Evolutionary conservation across 2,113 vertebrate species (phyloP).

Genomic region (Bothrops jararaca): DNA sequence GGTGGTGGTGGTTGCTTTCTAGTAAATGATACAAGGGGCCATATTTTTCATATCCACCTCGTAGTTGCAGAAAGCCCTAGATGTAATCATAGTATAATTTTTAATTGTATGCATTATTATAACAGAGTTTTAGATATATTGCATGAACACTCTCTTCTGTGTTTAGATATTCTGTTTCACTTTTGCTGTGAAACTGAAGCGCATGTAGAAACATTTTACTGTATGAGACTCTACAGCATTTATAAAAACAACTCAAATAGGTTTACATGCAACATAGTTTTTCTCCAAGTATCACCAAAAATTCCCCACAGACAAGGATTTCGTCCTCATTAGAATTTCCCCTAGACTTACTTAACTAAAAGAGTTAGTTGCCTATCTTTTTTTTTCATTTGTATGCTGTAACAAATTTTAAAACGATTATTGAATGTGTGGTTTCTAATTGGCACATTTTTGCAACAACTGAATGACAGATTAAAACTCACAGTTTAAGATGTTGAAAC

Average conservation of each 20-base stretch:
- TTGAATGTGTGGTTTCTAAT: slow-evolving; percentile 61
- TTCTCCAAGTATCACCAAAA: slow-evolving; percentile 91
- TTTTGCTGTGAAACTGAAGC: slow-evolving; percentile 98
- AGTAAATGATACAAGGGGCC: slow-evolving; percentile 66
- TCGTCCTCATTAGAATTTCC: slow-evolving; percentile 83
- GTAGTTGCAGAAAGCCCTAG: slow-evolving; percentile 74
- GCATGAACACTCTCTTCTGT: slow-evolving; percentile 96
- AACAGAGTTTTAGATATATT: slow-evolving; percentile 89
- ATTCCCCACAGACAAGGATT: slow-evolving; percentile 99
- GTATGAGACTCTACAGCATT: slow-evolving; percentile 77
- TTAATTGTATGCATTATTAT: slow-evolving; percentile 93
- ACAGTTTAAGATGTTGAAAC: slow-evolving; percentile 16
- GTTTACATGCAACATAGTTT: slow-evolving; percentile 75
- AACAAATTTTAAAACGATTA: slow-evolving; percentile 68
- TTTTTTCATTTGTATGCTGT: slow-evolving; percentile 45
- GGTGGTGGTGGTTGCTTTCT: slow-evolving; percentile 69
- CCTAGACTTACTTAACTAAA: slow-evolving; percentile 77
- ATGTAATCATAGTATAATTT: slow-evolving; percentile 81
- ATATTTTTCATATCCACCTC: slow-evolving; percentile 71
- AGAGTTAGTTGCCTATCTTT: slow-evolving; percentile 61
- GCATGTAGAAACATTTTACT: slow-evolving; percentile 93
- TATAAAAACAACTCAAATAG: slow-evolving; percentile 76
- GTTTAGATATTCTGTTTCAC: slow-evolving; percentile 94
- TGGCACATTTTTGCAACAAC: slow-evolving; percentile 59
- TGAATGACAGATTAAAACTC: slow-evolving; percentile 48